phyloP scores from a whole-genome alignment of 2,797 vertebrate species.

The Falco columbarius region DNA sequence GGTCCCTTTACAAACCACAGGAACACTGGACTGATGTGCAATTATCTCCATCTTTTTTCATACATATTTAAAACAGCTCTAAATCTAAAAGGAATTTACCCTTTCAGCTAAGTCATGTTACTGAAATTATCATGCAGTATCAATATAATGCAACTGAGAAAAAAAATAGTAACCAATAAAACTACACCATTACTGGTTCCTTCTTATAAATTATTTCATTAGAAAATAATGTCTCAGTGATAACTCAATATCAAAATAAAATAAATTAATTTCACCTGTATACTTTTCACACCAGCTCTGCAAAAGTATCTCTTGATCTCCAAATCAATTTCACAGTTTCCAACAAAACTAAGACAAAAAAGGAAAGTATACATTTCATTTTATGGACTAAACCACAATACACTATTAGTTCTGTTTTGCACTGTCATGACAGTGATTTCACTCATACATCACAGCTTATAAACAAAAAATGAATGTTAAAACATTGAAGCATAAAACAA shows the following conservation, averaged over 20 bases:
- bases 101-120: not conserved
- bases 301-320: slow-evolving; percentile 97
- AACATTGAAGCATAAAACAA: not conserved
- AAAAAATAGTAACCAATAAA: not conserved
- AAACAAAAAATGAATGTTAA: not conserved
- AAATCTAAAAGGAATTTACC: not conserved
- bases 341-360: slow-evolving; percentile 86
- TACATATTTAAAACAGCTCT: not conserved
- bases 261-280: slow-evolving; percentile 83
- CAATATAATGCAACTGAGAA: not conserved
- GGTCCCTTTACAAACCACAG: not conserved
- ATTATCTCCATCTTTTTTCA: not conserved
- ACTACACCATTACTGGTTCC: not conserved
- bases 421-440: not conserved
- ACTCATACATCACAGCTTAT: not conserved
- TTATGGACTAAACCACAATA: not conserved
- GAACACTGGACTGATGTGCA: not conserved
- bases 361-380: not conserved
- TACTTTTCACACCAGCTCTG: slow-evolving; percentile 95
- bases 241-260: not conserved
- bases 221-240: not conserved
- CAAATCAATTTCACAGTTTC: slow-evolving; percentile 93
- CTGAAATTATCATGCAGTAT: not conserved
- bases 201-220: not conserved
- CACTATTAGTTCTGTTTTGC: not conserved